These are phyloP conservation scores for Esox masquinongy DNA, from an alignment of 2,797 vertebrate genomes.

Conservation along the genomic window DNA sequence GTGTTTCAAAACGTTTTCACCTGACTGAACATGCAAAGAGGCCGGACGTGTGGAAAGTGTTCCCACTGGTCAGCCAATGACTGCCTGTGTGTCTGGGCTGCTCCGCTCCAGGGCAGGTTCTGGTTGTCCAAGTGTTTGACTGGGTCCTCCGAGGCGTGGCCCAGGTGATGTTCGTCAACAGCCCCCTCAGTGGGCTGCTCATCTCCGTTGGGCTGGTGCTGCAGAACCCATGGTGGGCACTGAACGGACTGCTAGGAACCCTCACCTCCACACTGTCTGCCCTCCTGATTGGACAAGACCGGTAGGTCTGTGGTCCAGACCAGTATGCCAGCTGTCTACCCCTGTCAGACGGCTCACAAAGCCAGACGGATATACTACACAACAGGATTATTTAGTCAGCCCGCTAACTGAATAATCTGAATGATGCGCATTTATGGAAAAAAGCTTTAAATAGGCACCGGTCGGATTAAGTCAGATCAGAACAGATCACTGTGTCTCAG, in stretches of 20 bases:
- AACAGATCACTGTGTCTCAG: background rate
- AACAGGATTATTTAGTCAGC: background rate
- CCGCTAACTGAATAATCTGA: too few relatives aligned
- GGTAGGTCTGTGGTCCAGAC: constrained; percentile 54
- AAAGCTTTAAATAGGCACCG: background rate
- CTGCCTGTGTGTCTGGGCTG: background rate
- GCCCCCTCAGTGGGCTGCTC: constrained; percentile 84
- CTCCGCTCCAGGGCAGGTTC: constrained; percentile 70
- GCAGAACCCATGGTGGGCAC: constrained; percentile 86
- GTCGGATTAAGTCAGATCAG: background rate
- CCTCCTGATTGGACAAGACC: constrained; percentile 80
- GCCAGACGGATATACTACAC: background rate
- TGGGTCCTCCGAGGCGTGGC: constrained; percentile 81
- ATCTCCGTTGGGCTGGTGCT: constrained; percentile 79
- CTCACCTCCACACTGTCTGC: constrained; percentile 81
- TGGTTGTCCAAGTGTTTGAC: constrained; percentile 79
- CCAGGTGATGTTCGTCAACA: constrained; percentile 90
- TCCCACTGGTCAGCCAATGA: background rate
- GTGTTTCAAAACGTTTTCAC: background rate
- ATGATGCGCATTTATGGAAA: background rate
- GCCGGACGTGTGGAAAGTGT: background rate
- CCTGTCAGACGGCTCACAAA: background rate
- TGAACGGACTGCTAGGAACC: constrained; percentile 80
- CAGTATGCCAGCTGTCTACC: background rate
- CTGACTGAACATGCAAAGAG: background rate